Percentiles rank a stretch among this genome's conserved stretches.
These are phyloP conservation scores for Nothocercus julius DNA, from an alignment of 2,113 vertebrate genomes.

Conservation along the genomic window DNA sequence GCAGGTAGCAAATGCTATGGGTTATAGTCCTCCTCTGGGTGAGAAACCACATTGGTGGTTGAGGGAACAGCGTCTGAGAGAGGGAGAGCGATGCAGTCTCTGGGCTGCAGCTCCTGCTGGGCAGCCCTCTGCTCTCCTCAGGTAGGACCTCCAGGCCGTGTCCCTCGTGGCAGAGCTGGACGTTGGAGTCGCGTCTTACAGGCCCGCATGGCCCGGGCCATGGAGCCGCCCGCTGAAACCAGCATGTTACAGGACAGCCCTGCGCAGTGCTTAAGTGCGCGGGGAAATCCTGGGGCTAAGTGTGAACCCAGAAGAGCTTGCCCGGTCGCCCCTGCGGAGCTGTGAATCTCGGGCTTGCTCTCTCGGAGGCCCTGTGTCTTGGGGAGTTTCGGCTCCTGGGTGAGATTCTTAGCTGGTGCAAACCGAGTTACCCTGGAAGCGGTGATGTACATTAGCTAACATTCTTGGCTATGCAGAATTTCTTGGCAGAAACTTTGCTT, in stretches of 20 bases:
- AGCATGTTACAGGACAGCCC: background rate
- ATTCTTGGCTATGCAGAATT: background rate
- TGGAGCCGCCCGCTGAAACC: fast-evolving
- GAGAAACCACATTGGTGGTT: background rate
- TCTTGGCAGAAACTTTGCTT: conserved; percentile 17
- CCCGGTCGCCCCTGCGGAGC: background rate
- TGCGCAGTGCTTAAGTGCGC: background rate
- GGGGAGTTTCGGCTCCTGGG: background rate
- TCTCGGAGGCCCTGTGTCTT: background rate
- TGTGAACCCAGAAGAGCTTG: background rate
- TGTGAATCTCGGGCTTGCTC: background rate
- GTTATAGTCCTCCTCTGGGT: background rate
- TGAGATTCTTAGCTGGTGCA: background rate
- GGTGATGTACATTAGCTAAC: background rate
- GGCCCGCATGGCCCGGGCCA: fast-evolving
- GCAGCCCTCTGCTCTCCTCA: background rate
- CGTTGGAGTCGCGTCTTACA: background rate
- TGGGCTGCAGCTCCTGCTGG: fast-evolving
- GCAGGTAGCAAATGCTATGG: background rate
- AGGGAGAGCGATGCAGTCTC: background rate
- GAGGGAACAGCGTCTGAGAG: background rate
- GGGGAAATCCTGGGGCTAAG: background rate
- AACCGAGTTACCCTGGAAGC: background rate
- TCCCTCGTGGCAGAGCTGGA: background rate
- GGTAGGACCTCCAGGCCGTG: background rate